These are phyloP conservation scores for Mantis religiosa DNA, from an alignment of 2,888 invertebrate species.

Conservation along the genomic window DNA sequence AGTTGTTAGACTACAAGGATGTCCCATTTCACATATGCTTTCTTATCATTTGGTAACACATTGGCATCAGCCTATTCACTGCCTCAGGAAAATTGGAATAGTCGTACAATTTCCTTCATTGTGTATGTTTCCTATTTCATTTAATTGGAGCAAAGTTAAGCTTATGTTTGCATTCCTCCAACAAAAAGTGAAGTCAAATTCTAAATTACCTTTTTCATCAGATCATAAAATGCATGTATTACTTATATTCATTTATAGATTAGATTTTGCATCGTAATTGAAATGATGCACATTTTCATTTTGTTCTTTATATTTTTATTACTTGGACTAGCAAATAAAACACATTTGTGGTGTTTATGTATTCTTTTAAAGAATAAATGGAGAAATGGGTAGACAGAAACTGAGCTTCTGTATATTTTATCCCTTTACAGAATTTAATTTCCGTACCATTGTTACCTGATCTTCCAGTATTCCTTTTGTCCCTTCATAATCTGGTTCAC, in stretches of 20 bases:
- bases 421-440: neutral
- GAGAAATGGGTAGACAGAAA: constrained; percentile 25
- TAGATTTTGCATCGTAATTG: constrained; percentile 1
- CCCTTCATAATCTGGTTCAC: neutral
- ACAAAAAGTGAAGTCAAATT: neutral
- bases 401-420: neutral
- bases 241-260: neutral
- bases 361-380: constrained; percentile 21
- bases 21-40: no score
- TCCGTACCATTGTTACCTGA: neutral
- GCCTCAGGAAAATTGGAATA: neutral
- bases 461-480: neutral
- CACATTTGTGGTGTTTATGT: constrained; percentile 9
- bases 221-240: neutral
- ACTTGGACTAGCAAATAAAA: constrained; percentile 1
- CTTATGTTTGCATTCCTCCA: no score
- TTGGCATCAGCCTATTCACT: neutral
- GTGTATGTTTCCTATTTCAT: neutral
- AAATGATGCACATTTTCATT: neutral
- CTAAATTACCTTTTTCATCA: neutral
- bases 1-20: neutral
- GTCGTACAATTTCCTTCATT: neutral
- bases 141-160: no score
- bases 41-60: neutral
- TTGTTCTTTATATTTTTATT: constrained; percentile 8